These are phyloP conservation scores for Xylocopa sonorina DNA, from an alignment of 1,140 invertebrate genomes.

Conservation along the genomic window DNA sequence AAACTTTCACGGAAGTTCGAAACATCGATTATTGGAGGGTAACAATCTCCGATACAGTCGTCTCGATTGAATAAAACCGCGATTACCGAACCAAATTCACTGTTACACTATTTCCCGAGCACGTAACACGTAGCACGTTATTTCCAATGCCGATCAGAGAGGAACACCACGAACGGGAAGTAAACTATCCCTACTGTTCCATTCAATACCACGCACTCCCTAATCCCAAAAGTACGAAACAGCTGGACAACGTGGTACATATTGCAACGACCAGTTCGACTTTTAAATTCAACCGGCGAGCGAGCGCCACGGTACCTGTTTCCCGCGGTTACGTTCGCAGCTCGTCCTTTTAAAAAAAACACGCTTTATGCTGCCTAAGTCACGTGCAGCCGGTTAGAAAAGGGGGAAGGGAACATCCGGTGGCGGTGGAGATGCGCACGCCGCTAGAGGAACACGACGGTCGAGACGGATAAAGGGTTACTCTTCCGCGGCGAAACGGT, in stretches of 20 bases:
- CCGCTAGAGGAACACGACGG: conserved; percentile 16
- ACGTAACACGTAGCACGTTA: too few species aligned
- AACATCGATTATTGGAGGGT: conserved; percentile 4
- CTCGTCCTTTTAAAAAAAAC: conserved; percentile 27
- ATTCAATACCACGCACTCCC: neutral
- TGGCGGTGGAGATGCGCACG: conserved; percentile 31
- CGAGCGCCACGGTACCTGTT: neutral
- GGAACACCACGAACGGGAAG: too few species aligned
- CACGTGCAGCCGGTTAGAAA: conserved; percentile 21
- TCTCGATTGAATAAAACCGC: neutral
- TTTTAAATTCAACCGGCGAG: neutral
- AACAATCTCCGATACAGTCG: neutral
- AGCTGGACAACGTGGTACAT: neutral
- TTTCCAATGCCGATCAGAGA: too few species aligned
- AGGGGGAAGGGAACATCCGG: conserved; percentile 51
- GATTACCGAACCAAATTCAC: neutral
- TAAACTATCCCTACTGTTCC: neutral
- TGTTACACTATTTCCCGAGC: too few species aligned
- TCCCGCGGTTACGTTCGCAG: conserved; percentile 20
- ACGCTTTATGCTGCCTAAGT: conserved; percentile 27
- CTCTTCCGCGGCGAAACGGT: neutral
- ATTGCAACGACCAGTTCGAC: too few species aligned
- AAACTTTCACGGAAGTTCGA: conserved; percentile 31
- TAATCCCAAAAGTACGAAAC: neutral
- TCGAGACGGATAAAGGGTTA: conserved; percentile 26